Evolutionary conservation across 2,797 vertebrate genomes (phyloP).

Genomic region (Erethizon dorsatum): DNA sequence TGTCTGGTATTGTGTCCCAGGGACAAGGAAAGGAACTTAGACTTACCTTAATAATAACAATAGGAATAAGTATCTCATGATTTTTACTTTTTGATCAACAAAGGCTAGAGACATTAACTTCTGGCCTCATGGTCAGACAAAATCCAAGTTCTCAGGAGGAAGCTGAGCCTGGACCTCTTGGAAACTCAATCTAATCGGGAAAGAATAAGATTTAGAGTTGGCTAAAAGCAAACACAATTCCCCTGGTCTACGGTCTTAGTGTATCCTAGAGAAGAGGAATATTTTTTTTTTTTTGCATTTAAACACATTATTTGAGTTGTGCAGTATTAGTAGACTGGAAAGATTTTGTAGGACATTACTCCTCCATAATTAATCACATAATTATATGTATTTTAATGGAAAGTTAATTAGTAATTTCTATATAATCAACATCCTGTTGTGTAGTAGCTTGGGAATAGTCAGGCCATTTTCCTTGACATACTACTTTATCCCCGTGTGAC

Average conservation of each 20-base stretch:
- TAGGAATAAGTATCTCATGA: neutral
- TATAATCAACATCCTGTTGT: constrained; percentile 41
- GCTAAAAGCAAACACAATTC: neutral
- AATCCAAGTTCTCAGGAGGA: neutral
- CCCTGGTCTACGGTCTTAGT: neutral
- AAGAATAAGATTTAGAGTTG: neutral
- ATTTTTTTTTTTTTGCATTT: neutral
- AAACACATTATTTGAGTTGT: constrained; percentile 1
- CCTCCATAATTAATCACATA: constrained; percentile 76
- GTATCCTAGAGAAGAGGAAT: neutral
- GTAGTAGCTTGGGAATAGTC: neutral
- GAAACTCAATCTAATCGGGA: neutral
- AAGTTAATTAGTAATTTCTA: constrained; percentile 72
- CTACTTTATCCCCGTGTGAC: neutral
- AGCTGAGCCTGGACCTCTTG: neutral
- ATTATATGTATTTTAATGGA: constrained; percentile 76
- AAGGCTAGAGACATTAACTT: neutral
- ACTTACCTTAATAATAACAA: neutral
- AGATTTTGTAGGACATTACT: constrained; percentile 63
- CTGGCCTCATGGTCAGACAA: rapidly evolving
- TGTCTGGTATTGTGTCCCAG: neutral
- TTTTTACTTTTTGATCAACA: neutral
- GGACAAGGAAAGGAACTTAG: neutral
- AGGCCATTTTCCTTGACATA: neutral
- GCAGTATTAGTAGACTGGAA: constrained; percentile 61